Evolutionary conservation across 2,888 invertebrate genomes (phyloP).

Genomic region (Orchesella flavescens): DNA sequence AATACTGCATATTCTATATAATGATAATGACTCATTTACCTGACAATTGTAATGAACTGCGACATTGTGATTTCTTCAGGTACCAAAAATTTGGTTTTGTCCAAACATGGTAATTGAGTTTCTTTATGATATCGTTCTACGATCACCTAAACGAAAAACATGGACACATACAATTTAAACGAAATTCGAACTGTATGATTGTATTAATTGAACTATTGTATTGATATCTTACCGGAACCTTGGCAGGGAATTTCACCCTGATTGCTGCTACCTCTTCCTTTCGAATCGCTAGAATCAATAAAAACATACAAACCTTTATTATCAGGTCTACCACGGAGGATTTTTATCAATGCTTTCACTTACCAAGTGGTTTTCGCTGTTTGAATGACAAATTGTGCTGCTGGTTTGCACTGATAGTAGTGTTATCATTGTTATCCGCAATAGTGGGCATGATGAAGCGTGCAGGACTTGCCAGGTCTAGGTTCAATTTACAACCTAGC

Average conservation of each 20-base stretch:
- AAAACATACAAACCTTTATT: constrained; percentile 36
- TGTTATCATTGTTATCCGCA: constrained; percentile 68
- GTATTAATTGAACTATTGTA: background rate
- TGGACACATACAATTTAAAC: no score
- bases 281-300: constrained; percentile 78
- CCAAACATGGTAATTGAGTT: constrained; percentile 82
- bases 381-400: constrained; percentile 68
- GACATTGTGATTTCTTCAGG: constrained; percentile 92
- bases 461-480: constrained; percentile 34
- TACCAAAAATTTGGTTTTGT: constrained; percentile 90
- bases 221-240: constrained; percentile 83
- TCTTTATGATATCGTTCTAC: constrained; percentile 88
- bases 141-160: constrained; percentile 80
- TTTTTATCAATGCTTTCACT: background rate
- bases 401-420: constrained; percentile 25
- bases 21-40: constrained; percentile 77
- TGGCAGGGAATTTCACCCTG: constrained; percentile 84
- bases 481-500: constrained; percentile 46
- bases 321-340: background rate
- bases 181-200: background rate
- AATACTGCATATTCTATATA: no score
- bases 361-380: constrained; percentile 70
- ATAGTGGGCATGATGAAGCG: constrained; percentile 62
- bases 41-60: constrained; percentile 88
- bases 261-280: constrained; percentile 87